Evolutionary conservation across 35 echinoderm and acorn worm species (phyloP), one percentile per base, ranked within the genome.

Genomic region (Hemicentrotus pulcherrimus): DNA sequence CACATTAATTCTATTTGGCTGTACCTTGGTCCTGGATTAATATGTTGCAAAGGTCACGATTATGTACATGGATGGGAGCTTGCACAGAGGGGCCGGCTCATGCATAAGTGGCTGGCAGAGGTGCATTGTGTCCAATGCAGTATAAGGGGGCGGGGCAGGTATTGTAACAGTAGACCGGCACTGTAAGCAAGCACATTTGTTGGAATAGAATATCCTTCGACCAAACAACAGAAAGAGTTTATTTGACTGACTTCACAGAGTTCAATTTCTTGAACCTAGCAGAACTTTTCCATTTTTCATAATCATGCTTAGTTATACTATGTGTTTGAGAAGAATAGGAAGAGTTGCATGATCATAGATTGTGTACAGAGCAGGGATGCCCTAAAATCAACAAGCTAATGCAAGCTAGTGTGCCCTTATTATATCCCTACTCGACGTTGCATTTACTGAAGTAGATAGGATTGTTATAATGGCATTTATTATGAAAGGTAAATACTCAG

Each of bases 21-120:
- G 65, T 78, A 78, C 65, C 65, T 78, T 78, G 65, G 65, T 78
- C 65, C 19, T 78, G 65, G 24, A 78, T 78, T 78, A 78, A 78
- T 78, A 78, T 78, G 65, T 78, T n/a, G 65, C 65, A 78, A 78
- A 78, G 65, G 65, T 78, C 65, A 78, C 4, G 65, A 78, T n/a
- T 78, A 78, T 78, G 65, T 78, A 78, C 65, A 78, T 78, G 65
- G 65, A 78, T 78, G 65, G 65, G 0, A 28, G 19, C 19, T 78
- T 78, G 6, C 19, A 78, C 6, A 78, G 65, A 8, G 65, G 65
- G 65, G 65, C 22, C 7, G n/a, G n/a, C n/a, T n/a, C n/a, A 28
- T n/a, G 28, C 28, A 24, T 22, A 78, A 28, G 65, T 78, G 7
- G 65, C 18, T 0, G 22, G 65, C 28, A 78, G 19, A 78, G 6